Evolutionary conservation across 2,113 vertebrate genomes (phyloP).

Genomic region (Grammatotria lemairii): DNA sequence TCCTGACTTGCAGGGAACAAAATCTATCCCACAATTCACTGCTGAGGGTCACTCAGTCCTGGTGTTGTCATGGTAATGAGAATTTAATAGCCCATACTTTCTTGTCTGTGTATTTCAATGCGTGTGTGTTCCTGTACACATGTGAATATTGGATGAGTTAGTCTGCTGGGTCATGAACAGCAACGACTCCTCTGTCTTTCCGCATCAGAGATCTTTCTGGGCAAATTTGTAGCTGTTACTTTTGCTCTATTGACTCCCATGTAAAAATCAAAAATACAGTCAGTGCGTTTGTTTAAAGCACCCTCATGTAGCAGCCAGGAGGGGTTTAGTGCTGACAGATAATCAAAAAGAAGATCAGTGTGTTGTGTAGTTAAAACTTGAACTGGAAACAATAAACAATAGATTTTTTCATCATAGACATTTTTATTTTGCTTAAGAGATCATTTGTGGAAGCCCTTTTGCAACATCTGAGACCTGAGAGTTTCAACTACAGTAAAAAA

Average conservation of each 20-base stretch:
- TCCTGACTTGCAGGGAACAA: background rate
- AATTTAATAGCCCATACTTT: conserved; percentile 9
- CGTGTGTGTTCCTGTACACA: background rate
- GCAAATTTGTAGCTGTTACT: conserved; percentile 7
- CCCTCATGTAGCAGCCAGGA: background rate
- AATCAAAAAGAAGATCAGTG: background rate
- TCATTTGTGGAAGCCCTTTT: background rate
- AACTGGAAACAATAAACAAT: background rate
- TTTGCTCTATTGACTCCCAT: conserved; percentile 4
- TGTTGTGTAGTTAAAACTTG: background rate
- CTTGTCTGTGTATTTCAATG: background rate
- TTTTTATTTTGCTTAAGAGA: background rate
- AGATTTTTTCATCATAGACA: background rate
- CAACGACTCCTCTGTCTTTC: background rate
- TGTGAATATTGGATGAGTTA: background rate
- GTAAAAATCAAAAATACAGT: background rate
- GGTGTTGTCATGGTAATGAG: conserved; percentile 28
- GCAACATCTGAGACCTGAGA: background rate
- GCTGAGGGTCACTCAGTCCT: conserved; percentile 16
- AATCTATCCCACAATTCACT: conserved; percentile 6
- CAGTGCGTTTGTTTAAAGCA: background rate
- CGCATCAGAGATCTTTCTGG: background rate
- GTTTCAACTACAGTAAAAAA: background rate
- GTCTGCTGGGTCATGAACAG: background rate
- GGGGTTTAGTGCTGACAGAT: background rate